Evolutionary conservation across 2,113 vertebrate genomes (phyloP), one percentile per base, ranked within the genome.

Genomic region (Petrocephalus zakoni): DNA sequence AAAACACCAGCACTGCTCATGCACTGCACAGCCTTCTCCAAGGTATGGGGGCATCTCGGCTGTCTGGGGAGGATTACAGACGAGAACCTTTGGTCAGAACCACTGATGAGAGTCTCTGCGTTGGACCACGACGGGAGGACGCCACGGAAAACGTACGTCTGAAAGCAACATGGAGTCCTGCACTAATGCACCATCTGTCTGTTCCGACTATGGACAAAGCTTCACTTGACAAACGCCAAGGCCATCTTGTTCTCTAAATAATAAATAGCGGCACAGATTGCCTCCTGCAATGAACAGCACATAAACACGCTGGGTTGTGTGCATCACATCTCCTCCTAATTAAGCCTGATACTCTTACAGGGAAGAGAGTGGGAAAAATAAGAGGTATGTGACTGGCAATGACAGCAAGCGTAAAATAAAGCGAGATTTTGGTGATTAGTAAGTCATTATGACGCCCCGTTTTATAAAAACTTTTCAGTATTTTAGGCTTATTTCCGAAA

Each of bases 181-280:
- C 34, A 37, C 49, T 22, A 21, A 53, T 29, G 55, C 34, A 42
- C 75, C 72, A 85, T 87, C 89, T 87, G 56, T 84, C 86, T 87
- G 75, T 46, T 42, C 56, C 58, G 53, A 85, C 56, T 15, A 49
- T 64, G 75, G 86, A 88, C 47, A 90, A 68, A 68, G 87, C 78
- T 88, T 88, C 34, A 75, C 87, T 85, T 90, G 87, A 90, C 37
- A 88, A 86, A 88, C 68, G 64, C 84, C 87, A 75, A 75, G 53
- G 51, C 68, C 89, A 75, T 81, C 72, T 82, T 87, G 86, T 89
- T 47, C 64, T 86, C 82, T 88, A 61, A 88, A 90, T 87, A 84
- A 88, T 87, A 86, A 58, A 88, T 86, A 42, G 58, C 64, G 4
- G 13, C 34, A 37, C 87, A 86, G 47, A 88, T 86, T 55, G 83